These are phyloP conservation scores for Pollenia amentaria DNA, from an alignment of 2,888 invertebrate genomes.

Conservation along the genomic window DNA sequence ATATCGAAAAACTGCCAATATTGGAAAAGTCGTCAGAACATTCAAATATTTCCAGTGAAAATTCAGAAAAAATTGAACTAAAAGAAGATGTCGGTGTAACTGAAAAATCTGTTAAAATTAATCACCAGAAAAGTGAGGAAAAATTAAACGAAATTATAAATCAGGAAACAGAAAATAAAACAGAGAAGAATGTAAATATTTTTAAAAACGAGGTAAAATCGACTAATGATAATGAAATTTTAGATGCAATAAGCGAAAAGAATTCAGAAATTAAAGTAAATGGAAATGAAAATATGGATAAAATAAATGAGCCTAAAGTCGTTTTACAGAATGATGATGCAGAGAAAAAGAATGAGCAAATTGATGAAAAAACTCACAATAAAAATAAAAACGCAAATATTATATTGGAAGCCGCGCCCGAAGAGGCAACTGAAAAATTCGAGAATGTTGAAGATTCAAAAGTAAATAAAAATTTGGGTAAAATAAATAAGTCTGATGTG, in stretches of 20 bases:
- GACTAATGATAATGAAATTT: not conserved
- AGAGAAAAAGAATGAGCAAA: not conserved
- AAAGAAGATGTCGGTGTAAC: not conserved
- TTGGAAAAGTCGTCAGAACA: not conserved
- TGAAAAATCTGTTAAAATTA: not conserved
- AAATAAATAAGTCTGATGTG: not conserved
- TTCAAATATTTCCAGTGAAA: not conserved
- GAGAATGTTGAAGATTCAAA: not conserved
- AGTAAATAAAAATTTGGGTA: not conserved
- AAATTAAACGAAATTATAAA: not conserved
- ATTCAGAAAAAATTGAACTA: not conserved
- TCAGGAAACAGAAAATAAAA: not conserved
- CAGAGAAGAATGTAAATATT: not conserved
- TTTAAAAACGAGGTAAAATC: not conserved
- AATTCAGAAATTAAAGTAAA: not conserved
- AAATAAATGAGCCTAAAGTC: not conserved
- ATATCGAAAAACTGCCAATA: not conserved
- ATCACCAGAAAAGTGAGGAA: not conserved
- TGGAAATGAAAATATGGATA: not conserved
- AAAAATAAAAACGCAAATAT: not conserved
- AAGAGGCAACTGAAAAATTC: conserved; percentile 29
- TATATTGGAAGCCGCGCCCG: not conserved
- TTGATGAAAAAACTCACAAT: not conserved
- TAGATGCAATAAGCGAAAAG: not conserved
- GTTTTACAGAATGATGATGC: not conserved